Base-by-base conservation (phyloP, 2,797 vertebrate species). In the Ficedula albicollis region DNA sequence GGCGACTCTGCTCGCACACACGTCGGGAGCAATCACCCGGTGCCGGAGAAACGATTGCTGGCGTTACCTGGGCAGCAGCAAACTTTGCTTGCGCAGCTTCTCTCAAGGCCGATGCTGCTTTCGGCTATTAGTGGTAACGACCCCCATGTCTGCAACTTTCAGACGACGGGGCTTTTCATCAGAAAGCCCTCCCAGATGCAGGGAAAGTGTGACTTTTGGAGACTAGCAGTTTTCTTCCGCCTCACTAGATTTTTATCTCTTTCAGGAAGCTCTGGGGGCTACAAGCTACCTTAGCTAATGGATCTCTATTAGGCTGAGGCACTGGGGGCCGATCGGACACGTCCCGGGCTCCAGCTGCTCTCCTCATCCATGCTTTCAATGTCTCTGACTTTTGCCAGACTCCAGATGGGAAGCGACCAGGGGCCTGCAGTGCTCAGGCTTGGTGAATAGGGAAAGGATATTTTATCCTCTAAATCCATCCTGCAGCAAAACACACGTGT, bases 11-110 rank as follows among this genome's bases (percentile, higher is more conserved):
- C 74, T 88, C 6, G 4, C 62, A 49, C 19, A 10, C 73, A 70
- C 3, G 26, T 86, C n/a, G 14, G 62, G 77, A 94, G 52, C 19
- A 6, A 90, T 90, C 5, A 15, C 44, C 74, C 8, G 1, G 62
- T 12, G 36, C 60, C 62, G 68, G 80, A 66, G 36, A 92, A 82
- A 94, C 39, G 49, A 77, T 43, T 92, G 64, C 44, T 89, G 81
- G 81, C 86, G 46, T 63, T 70, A 97, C 95, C 94, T 94, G 93
- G 78, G 81, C 81, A 93, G 90, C 29, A 54, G 86, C 74, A 93
- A 95, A 94, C 92, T 96, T 93, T 74, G 68, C 93, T 90, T 70
- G 84, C 11, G 0, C 91, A 92, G 89, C 84, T 80, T 49, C 74
- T 94, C 76, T 76, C 56, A 43, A 60, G 52, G 76, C 93, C 20